Percentiles rank a stretch among this genome's conserved stretches.
phyloP scores from a whole-genome alignment of 2,113 vertebrate genomes.

The Ahaetulla prasina region DNA sequence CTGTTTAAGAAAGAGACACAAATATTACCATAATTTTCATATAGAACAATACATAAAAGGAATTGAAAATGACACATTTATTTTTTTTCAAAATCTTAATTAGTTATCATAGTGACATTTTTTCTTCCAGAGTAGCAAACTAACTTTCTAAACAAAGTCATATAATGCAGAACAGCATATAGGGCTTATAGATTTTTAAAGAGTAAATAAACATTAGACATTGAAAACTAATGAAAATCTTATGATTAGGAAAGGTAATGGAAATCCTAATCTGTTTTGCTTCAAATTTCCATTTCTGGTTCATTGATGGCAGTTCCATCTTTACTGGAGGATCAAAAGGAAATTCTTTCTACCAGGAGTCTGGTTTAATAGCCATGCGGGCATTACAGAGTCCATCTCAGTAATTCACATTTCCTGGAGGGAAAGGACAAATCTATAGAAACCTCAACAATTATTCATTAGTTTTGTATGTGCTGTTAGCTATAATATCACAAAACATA shows the following conservation, averaged over 20 bases:
- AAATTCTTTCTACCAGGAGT: background rate
- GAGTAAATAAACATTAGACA: background rate
- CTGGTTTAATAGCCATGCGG: background rate
- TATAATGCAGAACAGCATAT: background rate
- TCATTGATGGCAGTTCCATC: background rate
- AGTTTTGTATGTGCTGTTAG: background rate
- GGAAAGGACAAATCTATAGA: background rate
- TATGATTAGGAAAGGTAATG: background rate
- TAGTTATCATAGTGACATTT: conserved; percentile 15
- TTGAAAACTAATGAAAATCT: background rate
- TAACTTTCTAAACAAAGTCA: background rate
- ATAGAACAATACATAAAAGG: background rate
- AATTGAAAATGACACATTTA: background rate
- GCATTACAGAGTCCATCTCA: background rate
- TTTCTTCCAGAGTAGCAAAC: background rate
- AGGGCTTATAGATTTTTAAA: background rate
- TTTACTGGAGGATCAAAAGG: background rate
- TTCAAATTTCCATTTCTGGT: background rate
- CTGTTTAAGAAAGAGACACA: background rate
- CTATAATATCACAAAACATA: background rate
- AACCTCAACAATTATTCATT: background rate
- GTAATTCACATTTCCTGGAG: background rate
- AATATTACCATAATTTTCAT: background rate
- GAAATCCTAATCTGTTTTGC: background rate
- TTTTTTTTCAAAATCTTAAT: conserved; percentile 6